These are phyloP conservation scores for Resseliella maxima DNA, from an alignment of 2,888 invertebrate species.

Conservation along the genomic window DNA sequence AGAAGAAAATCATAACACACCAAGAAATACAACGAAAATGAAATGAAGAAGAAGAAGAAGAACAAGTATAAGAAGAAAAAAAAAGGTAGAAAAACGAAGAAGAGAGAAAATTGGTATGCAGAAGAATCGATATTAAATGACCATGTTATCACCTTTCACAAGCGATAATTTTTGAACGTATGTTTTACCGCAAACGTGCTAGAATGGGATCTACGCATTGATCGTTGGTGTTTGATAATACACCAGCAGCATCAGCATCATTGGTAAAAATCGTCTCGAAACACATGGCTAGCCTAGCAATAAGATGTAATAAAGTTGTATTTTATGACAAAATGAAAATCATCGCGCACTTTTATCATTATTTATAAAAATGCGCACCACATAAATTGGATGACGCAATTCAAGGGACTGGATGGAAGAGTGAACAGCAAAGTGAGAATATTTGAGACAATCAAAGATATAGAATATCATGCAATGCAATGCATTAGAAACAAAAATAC, in stretches of 20 bases:
- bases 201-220: not conserved
- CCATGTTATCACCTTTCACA: constrained; percentile 49
- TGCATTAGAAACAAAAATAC: not conserved
- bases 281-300: constrained; percentile 40
- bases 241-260: not conserved
- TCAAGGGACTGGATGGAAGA: not conserved
- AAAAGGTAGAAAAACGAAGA: not conserved
- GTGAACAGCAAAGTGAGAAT: not conserved
- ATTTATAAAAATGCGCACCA: constrained; percentile 37
- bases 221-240: not conserved
- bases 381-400: constrained; percentile 25
- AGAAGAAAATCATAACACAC: constrained; percentile 34
- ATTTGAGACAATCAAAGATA: not conserved
- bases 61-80: not conserved
- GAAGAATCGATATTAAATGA: constrained; percentile 44
- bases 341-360: constrained; percentile 28
- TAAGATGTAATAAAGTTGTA: not conserved
- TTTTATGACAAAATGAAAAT: constrained; percentile 38
- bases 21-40: not conserved
- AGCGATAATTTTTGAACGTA: constrained; percentile 22
- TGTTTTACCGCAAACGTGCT: not conserved
- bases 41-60: not conserved
- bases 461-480: not conserved
- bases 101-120: not conserved
- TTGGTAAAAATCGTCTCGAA: not conserved